A percentile compares a stretch with the other conserved stretches of the same genome.
These are phyloP conservation scores for Catalaphyllia jardinei DNA, from an alignment of 64 coral and sea anemone genomes.

Conservation along the genomic window DNA sequence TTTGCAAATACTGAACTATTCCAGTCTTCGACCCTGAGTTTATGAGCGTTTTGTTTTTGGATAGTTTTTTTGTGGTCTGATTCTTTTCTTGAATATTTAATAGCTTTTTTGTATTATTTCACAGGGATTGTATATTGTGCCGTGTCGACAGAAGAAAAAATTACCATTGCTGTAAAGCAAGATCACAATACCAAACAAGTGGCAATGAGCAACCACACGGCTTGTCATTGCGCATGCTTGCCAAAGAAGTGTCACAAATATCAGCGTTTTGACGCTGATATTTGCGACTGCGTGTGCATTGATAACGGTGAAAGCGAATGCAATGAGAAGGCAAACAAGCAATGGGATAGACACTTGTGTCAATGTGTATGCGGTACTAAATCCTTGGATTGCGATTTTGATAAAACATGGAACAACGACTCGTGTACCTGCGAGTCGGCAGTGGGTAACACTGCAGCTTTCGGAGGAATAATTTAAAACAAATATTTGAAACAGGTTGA, in stretches of 20 bases:
- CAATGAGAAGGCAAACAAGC: not conserved
- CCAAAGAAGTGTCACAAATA: not conserved
- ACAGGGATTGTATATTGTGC: too few species aligned
- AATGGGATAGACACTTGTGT: not conserved
- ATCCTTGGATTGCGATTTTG: not conserved
- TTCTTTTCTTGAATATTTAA: too few species aligned
- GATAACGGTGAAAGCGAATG: not conserved
- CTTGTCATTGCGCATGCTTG: not conserved
- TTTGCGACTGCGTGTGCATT: not conserved
- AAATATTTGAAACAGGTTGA: not conserved
- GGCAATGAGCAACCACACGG: not conserved
- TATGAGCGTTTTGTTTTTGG: too few species aligned
- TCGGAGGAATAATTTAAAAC: too few species aligned
- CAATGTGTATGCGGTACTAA: not conserved
- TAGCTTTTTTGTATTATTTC: too few species aligned
- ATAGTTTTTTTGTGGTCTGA: too few species aligned
- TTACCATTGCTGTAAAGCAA: too few species aligned
- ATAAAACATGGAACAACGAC: not conserved
- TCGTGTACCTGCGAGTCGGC: not conserved
- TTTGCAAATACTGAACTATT: too few species aligned
- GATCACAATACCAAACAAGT: not conserved
- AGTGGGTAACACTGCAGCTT: too few species aligned
- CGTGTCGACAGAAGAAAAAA: too few species aligned
- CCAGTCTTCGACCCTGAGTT: too few species aligned
- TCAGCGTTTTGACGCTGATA: not conserved